Evolutionary conservation across 2,888 invertebrate genomes (phyloP).

Genomic region (Apocheima hispidaria): DNA sequence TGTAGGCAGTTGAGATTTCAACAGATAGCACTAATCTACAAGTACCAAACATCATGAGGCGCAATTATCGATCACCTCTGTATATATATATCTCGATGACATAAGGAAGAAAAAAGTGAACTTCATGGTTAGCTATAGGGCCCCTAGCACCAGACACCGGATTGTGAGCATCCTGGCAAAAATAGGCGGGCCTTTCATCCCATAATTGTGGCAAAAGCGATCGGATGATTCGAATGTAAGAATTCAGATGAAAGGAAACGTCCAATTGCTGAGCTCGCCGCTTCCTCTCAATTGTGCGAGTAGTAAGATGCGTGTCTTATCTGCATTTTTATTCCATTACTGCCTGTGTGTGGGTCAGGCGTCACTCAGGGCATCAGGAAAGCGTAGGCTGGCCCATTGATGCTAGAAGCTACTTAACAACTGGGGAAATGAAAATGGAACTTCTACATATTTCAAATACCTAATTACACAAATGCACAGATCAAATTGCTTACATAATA

Average conservation of each 20-base stretch:
- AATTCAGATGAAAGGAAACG: conserved; percentile 39
- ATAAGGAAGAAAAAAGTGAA: no score
- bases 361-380: conserved; percentile 21
- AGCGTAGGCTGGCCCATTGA: conserved; percentile 24
- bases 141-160: conserved; percentile 24
- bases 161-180: conserved; percentile 8
- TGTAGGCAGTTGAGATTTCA: no score
- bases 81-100: no score
- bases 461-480: no score
- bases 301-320: conserved; percentile 26
- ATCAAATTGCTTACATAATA: no score
- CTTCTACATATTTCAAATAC: no score
- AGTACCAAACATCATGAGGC: no score
- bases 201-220: conserved; percentile 27
- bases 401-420: background rate
- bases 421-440: no score
- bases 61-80: no score
- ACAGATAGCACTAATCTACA: no score
- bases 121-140: conserved; percentile 16
- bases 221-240: conserved; percentile 28
- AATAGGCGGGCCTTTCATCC: conserved; percentile 30
- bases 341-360: conserved; percentile 26
- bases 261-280: conserved; percentile 38
- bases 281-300: conserved; percentile 38
- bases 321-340: conserved; percentile 25